A percentile compares a stretch with the other conserved stretches of the same genome.
phyloP scores from a whole-genome alignment of 2,888 invertebrate species.

The Caenorhabditis doughertyi region DNA sequence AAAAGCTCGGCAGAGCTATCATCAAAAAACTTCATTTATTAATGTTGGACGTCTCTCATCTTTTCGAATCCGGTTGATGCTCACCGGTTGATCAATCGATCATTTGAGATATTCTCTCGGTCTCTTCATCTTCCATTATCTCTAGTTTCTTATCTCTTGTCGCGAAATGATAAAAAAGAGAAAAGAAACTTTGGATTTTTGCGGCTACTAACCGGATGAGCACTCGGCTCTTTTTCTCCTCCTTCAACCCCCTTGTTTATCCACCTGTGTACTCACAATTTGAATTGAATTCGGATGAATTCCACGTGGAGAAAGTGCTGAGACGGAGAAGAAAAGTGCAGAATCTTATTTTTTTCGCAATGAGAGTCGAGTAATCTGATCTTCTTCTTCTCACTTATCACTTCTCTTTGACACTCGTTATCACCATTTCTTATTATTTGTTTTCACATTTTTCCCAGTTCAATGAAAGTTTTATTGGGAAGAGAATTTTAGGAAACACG shows the following conservation, averaged over 20 bases:
- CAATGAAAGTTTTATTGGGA: too few relatives aligned
- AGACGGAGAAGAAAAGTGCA: neutral
- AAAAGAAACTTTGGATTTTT: conserved; percentile 21
- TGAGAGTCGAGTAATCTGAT: conserved; percentile 27
- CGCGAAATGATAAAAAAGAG: conserved; percentile 49
- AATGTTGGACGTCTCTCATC: too few relatives aligned
- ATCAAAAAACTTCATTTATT: too few relatives aligned
- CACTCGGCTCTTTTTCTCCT: conserved; percentile 6
- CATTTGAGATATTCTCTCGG: conserved; percentile 12
- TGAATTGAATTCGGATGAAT: neutral
- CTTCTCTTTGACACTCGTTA: conserved; percentile 19
- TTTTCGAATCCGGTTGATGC: neutral
- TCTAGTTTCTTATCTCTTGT: conserved; percentile 12
- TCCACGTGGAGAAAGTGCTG: neutral
- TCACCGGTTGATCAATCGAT: conserved; percentile 52
- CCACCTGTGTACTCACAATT: conserved; percentile 33
- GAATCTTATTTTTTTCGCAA: neutral
- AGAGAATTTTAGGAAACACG: too few relatives aligned
- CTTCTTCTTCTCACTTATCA: conserved; percentile 26
- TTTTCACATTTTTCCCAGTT: conserved; percentile 5
- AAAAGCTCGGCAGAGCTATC: too few relatives aligned
- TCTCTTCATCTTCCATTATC: conserved; percentile 8
- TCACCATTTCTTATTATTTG: conserved; percentile 4
- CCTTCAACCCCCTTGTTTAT: conserved; percentile 27
- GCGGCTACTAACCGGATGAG: neutral